These are phyloP conservation scores for Fistularia commersonii DNA, from an alignment of 2,797 vertebrate species.

Conservation along the genomic window DNA sequence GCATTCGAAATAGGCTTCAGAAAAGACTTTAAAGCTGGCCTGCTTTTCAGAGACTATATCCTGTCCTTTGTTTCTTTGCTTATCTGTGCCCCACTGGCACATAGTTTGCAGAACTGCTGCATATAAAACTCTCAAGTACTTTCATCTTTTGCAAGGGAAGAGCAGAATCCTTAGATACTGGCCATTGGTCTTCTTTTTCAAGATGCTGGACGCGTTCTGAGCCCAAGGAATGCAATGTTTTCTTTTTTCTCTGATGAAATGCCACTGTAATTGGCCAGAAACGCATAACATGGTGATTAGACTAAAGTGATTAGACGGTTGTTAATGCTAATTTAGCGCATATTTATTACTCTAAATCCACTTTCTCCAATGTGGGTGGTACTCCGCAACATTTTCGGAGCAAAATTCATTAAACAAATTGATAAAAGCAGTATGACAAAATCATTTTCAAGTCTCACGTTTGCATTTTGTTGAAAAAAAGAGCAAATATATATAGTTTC, in stretches of 20 bases:
- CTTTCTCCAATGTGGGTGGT: too few species aligned
- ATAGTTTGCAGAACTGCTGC: slow-evolving; percentile 29
- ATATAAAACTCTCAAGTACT: slow-evolving; percentile 37
- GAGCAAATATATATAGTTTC: too few species aligned
- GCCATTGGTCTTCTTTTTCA: slow-evolving; percentile 17
- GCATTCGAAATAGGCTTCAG: slow-evolving; percentile 31
- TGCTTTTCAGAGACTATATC: slow-evolving; percentile 32
- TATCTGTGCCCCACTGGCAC: slow-evolving; percentile 35
- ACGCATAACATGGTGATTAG: not conserved
- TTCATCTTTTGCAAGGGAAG: slow-evolving; percentile 41
- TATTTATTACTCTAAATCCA: too few species aligned
- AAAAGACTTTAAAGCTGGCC: slow-evolving; percentile 46
- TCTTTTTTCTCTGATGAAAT: slow-evolving; percentile 8
- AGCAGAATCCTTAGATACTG: slow-evolving; percentile 25
- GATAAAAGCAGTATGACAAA: too few species aligned
- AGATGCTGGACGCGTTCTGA: slow-evolving; percentile 35
- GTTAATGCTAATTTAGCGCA: too few species aligned
- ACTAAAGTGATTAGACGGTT: not conserved
- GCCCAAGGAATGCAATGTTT: slow-evolving; percentile 12
- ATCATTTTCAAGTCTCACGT: too few species aligned
- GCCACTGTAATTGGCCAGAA: not conserved
- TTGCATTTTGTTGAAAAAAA: too few species aligned
- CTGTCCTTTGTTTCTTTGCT: slow-evolving; percentile 53
- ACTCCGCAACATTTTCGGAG: too few species aligned
- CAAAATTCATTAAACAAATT: too few species aligned